A percentile compares a stretch with the other conserved stretches of the same genome.
Conservation (phyloP, 2,797 vertebrate species). For the Parotocinclus haroldoi region DNA sequence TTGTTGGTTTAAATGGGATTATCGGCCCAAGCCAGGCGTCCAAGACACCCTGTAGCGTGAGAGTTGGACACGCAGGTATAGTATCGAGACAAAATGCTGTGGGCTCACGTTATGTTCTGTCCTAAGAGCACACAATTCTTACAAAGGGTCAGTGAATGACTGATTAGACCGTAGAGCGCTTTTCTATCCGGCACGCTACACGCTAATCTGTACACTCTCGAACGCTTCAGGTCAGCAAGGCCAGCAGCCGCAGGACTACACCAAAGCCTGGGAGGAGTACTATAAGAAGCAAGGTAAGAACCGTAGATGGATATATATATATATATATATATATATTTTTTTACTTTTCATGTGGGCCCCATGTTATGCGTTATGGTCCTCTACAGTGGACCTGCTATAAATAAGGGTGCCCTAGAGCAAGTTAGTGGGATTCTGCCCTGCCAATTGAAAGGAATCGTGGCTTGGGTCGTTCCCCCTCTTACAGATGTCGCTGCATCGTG, state of each 20-base stretch:
- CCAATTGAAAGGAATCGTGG: conserved; percentile 58
- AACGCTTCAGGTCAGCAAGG: conserved; percentile 74
- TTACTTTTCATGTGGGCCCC: conserved; percentile 47
- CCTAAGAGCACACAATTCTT: too few species aligned
- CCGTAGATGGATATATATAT: too few species aligned
- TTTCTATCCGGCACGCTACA: conserved; percentile 51
- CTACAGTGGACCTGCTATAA: conserved; percentile 61
- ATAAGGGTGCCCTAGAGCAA: conserved; percentile 66
- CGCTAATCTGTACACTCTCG: conserved; percentile 50
- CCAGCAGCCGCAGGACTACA: conserved; percentile 80
- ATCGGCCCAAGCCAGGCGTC: too few species aligned
- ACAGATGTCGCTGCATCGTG: too few species aligned
- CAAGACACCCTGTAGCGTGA: too few species aligned
- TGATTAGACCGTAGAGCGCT: too few species aligned
- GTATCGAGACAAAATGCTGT: too few species aligned
- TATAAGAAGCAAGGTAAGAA: conserved; percentile 81
- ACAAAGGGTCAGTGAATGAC: too few species aligned
- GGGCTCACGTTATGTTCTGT: too few species aligned
- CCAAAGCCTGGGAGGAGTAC: conserved; percentile 81
- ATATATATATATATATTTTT: too few species aligned
- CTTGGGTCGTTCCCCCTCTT: conserved; percentile 77
- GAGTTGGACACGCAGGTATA: too few species aligned
- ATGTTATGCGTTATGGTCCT: conserved; percentile 49
- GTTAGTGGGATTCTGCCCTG: conserved; percentile 73
- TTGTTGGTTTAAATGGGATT: too few species aligned